A percentile compares a stretch with the other conserved stretches of the same genome.
Conservation (phyloP, 1,140 invertebrate species). For the Acromyrmex echinatior region DNA sequence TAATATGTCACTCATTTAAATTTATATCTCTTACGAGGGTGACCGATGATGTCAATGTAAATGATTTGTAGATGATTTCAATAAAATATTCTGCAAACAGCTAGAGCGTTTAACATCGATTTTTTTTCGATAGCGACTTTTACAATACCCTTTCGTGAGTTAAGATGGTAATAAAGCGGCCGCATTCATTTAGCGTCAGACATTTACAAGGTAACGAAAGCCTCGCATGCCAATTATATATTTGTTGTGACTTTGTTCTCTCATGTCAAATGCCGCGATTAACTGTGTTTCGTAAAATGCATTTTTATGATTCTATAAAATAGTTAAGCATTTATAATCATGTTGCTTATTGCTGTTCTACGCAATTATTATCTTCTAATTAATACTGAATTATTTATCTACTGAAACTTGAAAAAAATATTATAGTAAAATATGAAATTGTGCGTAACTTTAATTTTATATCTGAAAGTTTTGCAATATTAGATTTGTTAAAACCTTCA, state of each 20-base stretch:
- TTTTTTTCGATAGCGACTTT: constrained; percentile 24
- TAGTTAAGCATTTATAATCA: background rate
- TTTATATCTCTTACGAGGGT: background rate
- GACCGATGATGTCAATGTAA: background rate
- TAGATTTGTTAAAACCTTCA: background rate
- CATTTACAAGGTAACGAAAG: constrained; percentile 28
- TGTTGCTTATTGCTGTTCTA: background rate
- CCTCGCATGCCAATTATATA: constrained; percentile 36
- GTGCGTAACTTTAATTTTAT: background rate
- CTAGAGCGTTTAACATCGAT: background rate
- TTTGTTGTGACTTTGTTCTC: constrained; percentile 21
- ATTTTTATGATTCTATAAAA: background rate
- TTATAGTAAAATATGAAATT: background rate
- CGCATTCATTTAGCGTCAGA: background rate
- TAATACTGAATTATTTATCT: background rate
- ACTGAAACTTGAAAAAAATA: background rate
- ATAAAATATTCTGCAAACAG: constrained; percentile 6
- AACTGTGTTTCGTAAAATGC: constrained; percentile 14
- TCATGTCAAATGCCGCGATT: constrained; percentile 14
- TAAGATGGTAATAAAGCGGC: constrained; percentile 31
- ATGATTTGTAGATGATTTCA: background rate
- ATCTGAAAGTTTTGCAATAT: background rate
- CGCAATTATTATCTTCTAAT: background rate
- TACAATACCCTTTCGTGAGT: background rate
- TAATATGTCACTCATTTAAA: background rate